Percentiles rank a stretch among this genome's conserved stretches.
Conservation (phyloP, 2,888 invertebrate species). For the Tipula lateralis region DNA sequence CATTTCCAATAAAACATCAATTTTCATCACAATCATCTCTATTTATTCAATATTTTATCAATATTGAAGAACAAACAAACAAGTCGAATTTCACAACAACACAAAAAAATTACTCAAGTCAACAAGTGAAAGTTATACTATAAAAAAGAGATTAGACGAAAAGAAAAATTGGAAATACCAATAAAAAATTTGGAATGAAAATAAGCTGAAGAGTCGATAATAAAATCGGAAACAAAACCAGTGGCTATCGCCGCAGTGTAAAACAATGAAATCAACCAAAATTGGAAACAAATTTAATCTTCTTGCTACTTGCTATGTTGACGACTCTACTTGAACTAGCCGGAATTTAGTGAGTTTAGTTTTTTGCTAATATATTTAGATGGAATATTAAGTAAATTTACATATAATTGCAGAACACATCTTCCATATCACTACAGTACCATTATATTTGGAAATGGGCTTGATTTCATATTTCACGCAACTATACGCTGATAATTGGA, state of each 20-base stretch:
- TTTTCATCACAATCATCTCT: background rate
- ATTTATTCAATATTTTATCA: slow-evolving; percentile 19
- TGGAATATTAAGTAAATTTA: too few relatives aligned
- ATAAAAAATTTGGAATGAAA: background rate
- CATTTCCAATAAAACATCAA: slow-evolving; percentile 19
- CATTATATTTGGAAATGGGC: too few relatives aligned
- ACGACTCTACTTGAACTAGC: background rate
- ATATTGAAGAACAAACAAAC: background rate
- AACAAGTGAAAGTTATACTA: background rate
- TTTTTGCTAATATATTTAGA: background rate
- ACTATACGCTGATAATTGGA: too few relatives aligned
- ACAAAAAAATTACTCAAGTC: background rate
- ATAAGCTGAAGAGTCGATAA: background rate
- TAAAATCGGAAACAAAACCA: background rate
- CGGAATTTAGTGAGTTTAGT: background rate
- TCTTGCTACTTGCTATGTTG: background rate
- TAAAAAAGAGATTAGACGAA: background rate
- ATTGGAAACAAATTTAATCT: background rate
- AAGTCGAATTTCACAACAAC: background rate
- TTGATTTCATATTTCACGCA: too few relatives aligned
- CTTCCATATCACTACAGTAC: too few relatives aligned
- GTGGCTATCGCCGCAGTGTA: background rate
- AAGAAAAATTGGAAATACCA: background rate
- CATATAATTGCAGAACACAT: too few relatives aligned
- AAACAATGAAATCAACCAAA: background rate